Evolutionary conservation across 2,797 vertebrate species (phyloP), one percentile per base, ranked within the genome.

Genomic region (Gobio occitaniae): DNA sequence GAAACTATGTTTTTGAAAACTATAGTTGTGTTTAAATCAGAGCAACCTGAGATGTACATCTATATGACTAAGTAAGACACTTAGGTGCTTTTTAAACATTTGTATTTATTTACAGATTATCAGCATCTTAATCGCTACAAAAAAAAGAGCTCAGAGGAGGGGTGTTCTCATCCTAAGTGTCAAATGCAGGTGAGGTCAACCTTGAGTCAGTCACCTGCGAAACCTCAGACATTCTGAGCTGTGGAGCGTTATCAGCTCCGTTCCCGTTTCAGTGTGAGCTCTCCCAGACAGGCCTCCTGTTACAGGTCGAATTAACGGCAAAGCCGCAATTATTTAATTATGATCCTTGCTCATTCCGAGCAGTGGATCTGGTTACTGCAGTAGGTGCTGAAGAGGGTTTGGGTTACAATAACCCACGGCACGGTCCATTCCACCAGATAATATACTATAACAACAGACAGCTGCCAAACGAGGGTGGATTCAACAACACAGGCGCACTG

Each of bases 301-400:
- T 96, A 94, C 93, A 91, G 90, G 90, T 87, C 90, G 94, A 95
- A 90, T 93, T 91, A 92, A 94, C 94, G 94, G 93, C 90, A 91
- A 91, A 94, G 91, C 86, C 92, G 89, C 91, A 94, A 98, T 98
- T 92, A 97, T 97, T 98, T 97, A 97, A 98, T 99, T 94, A 97
- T 97, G 96, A 95, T 91, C 95, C 95, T 94, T 89, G 93, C 95
- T 93, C 95, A 95, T 94, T 95, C 95, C 96, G 94, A 93, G 92
- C 91, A 61, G 87, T 78, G 94, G 96, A 95, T 96, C 96, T 91
- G 85, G 94, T 97, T 98, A 97, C 97, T 88, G 90, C 80, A 90
- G 88, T 84, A 84, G 79, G 82, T 85, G 81, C 80, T 87, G 41
- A 90, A 89, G 87, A 91, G 85, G 92, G 96, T 94, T 94, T 95